phyloP scores from a whole-genome alignment of 1,140 invertebrate species.

The Akabosia matsudoensis region DNA sequence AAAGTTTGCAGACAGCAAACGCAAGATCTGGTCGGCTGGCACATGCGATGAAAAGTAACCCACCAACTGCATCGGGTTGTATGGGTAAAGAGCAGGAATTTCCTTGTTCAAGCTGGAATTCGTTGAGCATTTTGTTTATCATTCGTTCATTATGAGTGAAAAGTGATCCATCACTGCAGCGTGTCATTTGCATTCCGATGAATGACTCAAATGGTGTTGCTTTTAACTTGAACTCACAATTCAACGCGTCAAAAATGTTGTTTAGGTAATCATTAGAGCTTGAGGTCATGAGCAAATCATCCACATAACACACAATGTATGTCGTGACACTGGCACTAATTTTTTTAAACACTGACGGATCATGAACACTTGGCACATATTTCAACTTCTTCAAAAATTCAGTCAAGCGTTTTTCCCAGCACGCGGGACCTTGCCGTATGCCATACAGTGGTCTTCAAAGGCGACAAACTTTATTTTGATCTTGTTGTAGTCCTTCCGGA shows the following conservation, averaged over 20 bases:
- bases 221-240: conserved; percentile 51
- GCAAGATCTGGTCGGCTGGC: conserved; percentile 31
- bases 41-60: conserved; percentile 24
- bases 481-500: conserved; percentile 37
- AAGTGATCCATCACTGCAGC: conserved; percentile 46
- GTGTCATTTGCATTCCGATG: conserved; percentile 51
- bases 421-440: conserved; percentile 53
- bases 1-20: conserved; percentile 38
- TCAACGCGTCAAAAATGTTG: conserved; percentile 43
- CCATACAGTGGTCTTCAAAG: conserved; percentile 53
- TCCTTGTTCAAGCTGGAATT: conserved; percentile 29
- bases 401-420: conserved; percentile 49
- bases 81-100: conserved; percentile 27
- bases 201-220: conserved; percentile 48
- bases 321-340: conserved; percentile 33
- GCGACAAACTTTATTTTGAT: conserved; percentile 25
- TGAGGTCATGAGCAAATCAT: conserved; percentile 44
- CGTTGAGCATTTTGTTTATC: conserved; percentile 20
- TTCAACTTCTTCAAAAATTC: not conserved
- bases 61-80: conserved; percentile 33
- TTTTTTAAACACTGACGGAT: conserved; percentile 18
- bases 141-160: conserved; percentile 20
- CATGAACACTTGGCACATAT: not conserved
- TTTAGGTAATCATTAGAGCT: conserved; percentile 37
- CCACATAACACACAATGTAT: conserved; percentile 47